These are phyloP conservation scores for Popillia japonica DNA, from an alignment of 1,140 invertebrate species.

Conservation along the genomic window DNA sequence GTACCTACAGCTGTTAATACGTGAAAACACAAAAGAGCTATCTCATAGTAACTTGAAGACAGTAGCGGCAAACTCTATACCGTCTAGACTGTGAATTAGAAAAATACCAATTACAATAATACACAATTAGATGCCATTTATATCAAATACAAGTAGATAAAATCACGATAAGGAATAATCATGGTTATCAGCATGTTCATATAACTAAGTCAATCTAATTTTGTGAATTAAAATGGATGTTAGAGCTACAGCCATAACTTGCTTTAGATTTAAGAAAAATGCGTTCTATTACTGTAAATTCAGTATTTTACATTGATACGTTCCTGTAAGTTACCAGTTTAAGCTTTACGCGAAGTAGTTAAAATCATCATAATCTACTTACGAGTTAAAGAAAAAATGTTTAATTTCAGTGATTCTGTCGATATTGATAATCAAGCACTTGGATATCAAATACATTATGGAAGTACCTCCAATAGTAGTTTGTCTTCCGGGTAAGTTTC, in stretches of 20 bases:
- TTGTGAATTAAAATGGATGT: background rate
- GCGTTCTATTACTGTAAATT: background rate
- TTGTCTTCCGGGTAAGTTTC: slow-evolving; percentile 65
- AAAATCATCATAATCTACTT: background rate
- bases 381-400: background rate
- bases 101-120: background rate
- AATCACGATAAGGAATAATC: background rate
- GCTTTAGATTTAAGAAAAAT: no score
- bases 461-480: slow-evolving; percentile 69
- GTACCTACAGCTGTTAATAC: no score
- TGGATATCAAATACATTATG: slow-evolving; percentile 61
- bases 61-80: no score
- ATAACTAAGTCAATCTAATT: background rate
- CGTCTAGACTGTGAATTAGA: background rate
- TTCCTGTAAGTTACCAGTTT: background rate
- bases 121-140: background rate
- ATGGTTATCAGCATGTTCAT: background rate
- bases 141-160: background rate
- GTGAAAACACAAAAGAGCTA: no score
- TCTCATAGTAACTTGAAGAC: no score
- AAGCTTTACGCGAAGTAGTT: background rate
- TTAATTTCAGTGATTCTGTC: slow-evolving; percentile 62
- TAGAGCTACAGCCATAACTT: background rate
- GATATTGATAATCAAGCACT: slow-evolving; percentile 50
- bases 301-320: background rate